Evolutionary conservation across 2,888 invertebrate genomes (phyloP).

Genomic region (Apantesis nais): DNA sequence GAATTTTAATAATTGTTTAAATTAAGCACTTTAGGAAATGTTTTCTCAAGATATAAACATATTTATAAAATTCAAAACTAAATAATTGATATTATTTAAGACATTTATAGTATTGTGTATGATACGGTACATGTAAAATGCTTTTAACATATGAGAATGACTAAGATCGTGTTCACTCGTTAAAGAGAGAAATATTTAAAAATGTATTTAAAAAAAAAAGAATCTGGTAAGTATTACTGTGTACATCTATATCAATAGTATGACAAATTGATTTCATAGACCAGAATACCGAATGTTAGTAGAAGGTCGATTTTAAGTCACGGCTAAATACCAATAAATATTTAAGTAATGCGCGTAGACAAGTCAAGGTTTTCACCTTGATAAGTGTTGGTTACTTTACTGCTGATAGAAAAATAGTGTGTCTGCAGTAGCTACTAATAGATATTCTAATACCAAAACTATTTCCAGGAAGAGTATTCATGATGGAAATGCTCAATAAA

Average conservation of each 20-base stretch:
- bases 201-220: not conserved
- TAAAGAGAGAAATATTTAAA: not conserved
- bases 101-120: not conserved
- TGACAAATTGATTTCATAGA: not conserved
- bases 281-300: not conserved
- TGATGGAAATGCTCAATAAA: not conserved
- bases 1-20: conserved; percentile 27
- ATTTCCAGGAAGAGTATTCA: not conserved
- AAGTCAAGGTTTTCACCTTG: not conserved
- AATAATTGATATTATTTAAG: no score
- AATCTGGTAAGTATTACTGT: not conserved
- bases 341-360: not conserved
- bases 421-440: not conserved
- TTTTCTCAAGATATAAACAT: not conserved
- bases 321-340: not conserved
- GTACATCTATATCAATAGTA: not conserved
- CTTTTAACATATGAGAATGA: not conserved
- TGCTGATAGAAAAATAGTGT: not conserved
- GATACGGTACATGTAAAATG: not conserved
- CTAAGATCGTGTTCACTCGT: not conserved
- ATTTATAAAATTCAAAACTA: no score
- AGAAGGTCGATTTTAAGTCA: not conserved
- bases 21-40: no score
- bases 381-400: not conserved
- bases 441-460: not conserved